Percentiles rank a stretch among this genome's conserved stretches.
phyloP scores from a whole-genome alignment of 2,888 invertebrate species.

The Volucella bombylans region DNA sequence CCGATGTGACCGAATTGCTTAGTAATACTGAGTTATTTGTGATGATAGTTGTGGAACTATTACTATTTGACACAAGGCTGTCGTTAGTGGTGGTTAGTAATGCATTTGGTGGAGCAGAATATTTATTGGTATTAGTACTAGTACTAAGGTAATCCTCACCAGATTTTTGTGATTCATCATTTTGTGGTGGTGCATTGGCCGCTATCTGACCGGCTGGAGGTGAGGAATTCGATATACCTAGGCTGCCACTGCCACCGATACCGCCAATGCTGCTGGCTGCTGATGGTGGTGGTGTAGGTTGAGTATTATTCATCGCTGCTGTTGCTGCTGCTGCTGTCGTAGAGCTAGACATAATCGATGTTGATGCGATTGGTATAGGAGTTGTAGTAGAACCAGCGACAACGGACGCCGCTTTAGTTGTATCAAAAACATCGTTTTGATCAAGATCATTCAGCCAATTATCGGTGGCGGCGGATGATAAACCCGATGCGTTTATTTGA shows the following conservation, averaged over 20 bases:
- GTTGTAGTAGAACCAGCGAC: constrained; percentile 64
- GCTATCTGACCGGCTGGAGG: constrained; percentile 47
- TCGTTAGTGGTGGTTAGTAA: constrained; percentile 72
- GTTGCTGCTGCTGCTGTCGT: constrained; percentile 78
- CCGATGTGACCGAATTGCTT: constrained; percentile 76
- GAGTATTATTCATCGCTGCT: constrained; percentile 79
- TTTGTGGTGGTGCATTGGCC: constrained; percentile 67
- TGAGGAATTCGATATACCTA: constrained; percentile 55
- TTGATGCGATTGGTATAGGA: constrained; percentile 53
- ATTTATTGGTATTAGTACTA: constrained; percentile 71
- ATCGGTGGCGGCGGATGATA: constrained; percentile 75
- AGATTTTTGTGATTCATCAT: constrained; percentile 76
- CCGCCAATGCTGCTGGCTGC: constrained; percentile 56
- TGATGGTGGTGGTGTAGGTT: constrained; percentile 73
- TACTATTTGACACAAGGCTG: constrained; percentile 65
- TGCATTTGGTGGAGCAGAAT: constrained; percentile 71
- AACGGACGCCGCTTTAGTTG: constrained; percentile 77
- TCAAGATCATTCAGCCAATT: constrained; percentile 80
- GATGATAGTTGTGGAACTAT: constrained; percentile 62
- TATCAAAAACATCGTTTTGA: constrained; percentile 80
- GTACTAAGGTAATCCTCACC: constrained; percentile 76
- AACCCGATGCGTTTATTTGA: constrained; percentile 53
- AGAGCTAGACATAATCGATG: constrained; percentile 73
- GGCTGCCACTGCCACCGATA: constrained; percentile 50
- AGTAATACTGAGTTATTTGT: constrained; percentile 71